Conservation (phyloP, 2,888 invertebrate genomes). For the Apamea sordens region DNA sequence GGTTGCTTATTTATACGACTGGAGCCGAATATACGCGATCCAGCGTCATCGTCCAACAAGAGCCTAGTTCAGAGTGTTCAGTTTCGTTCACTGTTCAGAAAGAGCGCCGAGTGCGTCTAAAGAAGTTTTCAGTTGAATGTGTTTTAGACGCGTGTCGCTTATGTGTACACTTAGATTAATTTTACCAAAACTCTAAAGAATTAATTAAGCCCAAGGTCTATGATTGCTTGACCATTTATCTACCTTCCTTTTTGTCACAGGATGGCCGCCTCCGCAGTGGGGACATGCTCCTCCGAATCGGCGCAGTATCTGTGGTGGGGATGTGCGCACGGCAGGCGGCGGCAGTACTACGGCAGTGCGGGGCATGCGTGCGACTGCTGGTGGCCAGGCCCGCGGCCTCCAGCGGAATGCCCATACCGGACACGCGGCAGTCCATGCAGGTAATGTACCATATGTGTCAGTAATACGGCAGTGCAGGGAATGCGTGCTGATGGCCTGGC, state of each 20-base stretch:
- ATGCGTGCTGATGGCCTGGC: conserved; percentile 96
- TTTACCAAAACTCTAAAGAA: neutral
- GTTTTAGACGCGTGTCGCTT: no score
- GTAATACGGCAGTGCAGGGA: conserved; percentile 97
- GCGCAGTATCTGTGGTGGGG: conserved; percentile 96
- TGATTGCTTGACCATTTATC: no score
- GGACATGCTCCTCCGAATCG: conserved; percentile 97
- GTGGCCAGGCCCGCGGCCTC: conserved; percentile 94
- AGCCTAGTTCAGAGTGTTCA: no score
- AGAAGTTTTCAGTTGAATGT: no score
- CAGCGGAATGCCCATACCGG: conserved; percentile 61
- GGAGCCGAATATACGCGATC: no score
- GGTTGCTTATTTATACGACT: no score
- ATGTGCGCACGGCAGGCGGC: conserved; percentile 98
- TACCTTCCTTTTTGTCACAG: conserved; percentile 83
- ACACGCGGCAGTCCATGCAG: conserved; percentile 55
- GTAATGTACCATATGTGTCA: conserved; percentile 15
- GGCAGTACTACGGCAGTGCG: conserved; percentile 96
- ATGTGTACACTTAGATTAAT: no score
- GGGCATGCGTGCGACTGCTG: conserved; percentile 95
- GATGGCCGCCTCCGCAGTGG: conserved; percentile 97
- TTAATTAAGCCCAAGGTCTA: neutral
- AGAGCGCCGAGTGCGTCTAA: no score
- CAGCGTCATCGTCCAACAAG: no score
- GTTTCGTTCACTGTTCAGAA: no score